Percentiles rank a stretch among this genome's conserved stretches.
phyloP scores from a whole-genome alignment of 2,113 vertebrate genomes.

The Tupaia chinensis region DNA sequence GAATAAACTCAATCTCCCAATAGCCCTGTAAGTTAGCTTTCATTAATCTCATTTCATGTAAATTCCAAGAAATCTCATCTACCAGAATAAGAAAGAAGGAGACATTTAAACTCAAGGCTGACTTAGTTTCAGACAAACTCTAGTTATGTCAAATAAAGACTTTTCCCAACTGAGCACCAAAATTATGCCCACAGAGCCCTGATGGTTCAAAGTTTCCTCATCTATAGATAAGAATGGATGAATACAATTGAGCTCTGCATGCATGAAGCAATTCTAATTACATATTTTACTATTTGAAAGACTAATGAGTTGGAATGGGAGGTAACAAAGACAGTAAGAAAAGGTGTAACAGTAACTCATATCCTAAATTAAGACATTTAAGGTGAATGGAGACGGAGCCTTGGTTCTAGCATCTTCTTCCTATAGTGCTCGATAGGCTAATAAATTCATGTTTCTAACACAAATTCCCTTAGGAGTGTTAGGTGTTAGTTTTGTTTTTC shows the following conservation, averaged over 20 bases:
- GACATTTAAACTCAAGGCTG: background rate
- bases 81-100: background rate
- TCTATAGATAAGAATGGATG: fast-evolving
- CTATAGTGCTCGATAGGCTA: background rate
- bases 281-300: background rate
- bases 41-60: background rate
- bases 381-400: background rate
- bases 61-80: background rate
- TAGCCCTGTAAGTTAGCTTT: background rate
- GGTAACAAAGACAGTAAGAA: background rate
- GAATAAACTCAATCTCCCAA: background rate
- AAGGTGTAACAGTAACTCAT: background rate
- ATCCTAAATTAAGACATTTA: background rate
- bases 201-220: background rate
- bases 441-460: background rate
- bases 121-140: background rate
- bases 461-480: background rate
- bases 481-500: background rate
- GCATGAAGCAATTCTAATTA: background rate
- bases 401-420: background rate
- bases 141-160: background rate
- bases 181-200: background rate
- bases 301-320: background rate
- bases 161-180: background rate
- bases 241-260: background rate